These are phyloP conservation scores for Apotomis capreana DNA, from an alignment of 2,888 invertebrate genomes.

Conservation along the genomic window DNA sequence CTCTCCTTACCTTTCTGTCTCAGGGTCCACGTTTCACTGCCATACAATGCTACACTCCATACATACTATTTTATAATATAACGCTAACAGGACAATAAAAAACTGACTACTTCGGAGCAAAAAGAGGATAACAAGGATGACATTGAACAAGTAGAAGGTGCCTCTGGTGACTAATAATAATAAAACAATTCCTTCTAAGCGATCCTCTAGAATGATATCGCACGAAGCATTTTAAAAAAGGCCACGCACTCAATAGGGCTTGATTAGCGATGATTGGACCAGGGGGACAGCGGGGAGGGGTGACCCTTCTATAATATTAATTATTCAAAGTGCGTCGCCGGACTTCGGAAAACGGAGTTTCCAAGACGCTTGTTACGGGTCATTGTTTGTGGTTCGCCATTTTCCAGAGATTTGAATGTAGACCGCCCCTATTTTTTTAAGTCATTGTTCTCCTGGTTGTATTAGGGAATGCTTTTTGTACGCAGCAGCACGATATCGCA, in stretches of 20 bases:
- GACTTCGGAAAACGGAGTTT: slow-evolving; percentile 54
- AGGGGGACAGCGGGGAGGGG: slow-evolving; percentile 46
- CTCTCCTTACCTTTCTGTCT: too few species aligned
- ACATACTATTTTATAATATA: too few species aligned
- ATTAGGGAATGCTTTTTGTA: too few species aligned
- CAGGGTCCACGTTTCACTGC: too few species aligned
- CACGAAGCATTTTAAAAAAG: slow-evolving; percentile 12
- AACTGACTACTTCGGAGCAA: too few species aligned
- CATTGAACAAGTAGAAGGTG: too few species aligned
- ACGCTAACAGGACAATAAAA: too few species aligned
- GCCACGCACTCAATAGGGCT: slow-evolving; percentile 65
- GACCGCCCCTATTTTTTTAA: background rate
- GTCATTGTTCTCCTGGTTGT: too few species aligned
- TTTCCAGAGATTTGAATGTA: slow-evolving; percentile 4
- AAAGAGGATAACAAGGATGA: too few species aligned
- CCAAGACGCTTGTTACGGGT: slow-evolving; percentile 58
- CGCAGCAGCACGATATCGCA: too few species aligned
- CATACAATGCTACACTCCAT: too few species aligned
- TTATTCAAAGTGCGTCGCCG: slow-evolving; percentile 77
- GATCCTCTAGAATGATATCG: background rate
- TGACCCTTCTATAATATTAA: slow-evolving; percentile 76
- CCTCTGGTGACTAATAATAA: background rate
- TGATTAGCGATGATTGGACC: slow-evolving; percentile 72
- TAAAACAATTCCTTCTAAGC: background rate
- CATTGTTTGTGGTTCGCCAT: slow-evolving; percentile 57